phyloP scores from a whole-genome alignment of 2,797 vertebrate species.

The Furcifer pardalis region DNA sequence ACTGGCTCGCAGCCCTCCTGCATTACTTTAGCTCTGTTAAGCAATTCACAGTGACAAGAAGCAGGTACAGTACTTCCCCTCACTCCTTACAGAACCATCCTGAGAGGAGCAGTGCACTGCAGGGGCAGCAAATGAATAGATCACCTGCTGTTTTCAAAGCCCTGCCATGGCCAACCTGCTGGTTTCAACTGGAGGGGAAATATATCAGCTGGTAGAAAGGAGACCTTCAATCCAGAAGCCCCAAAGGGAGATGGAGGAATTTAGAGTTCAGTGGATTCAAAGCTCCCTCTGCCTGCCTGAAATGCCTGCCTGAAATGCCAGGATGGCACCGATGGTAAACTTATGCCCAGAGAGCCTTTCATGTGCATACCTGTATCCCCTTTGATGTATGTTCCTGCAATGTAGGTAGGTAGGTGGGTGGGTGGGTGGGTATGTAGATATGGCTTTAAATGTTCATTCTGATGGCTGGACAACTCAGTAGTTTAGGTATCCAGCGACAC shows the following conservation, averaged over 20 bases:
- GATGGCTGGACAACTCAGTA: too few species aligned
- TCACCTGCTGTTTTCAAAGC: not conserved
- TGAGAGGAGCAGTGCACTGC: rapidly evolving
- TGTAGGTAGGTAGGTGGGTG: too few species aligned
- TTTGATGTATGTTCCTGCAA: not conserved
- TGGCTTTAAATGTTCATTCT: too few species aligned
- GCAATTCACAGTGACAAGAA: not conserved
- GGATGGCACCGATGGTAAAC: not conserved
- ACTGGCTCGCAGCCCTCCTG: not conserved
- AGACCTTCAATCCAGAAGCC: not conserved
- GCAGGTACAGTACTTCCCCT: too few species aligned
- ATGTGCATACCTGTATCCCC: not conserved
- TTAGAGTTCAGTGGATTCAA: not conserved
- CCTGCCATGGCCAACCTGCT: not conserved
- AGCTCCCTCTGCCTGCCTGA: not conserved
- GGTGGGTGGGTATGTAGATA: too few species aligned
- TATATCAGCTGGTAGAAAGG: not conserved
- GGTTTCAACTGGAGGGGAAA: not conserved
- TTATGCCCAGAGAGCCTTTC: not conserved
- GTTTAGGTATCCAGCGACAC: too few species aligned
- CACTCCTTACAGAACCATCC: not conserved
- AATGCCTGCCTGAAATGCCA: not conserved
- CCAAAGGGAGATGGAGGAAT: not conserved
- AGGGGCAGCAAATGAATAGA: not conserved
- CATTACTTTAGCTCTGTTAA: not conserved